These are phyloP conservation scores for Drosophila miranda DNA, from an alignment of 1,140 invertebrate genomes.

Conservation along the genomic window DNA sequence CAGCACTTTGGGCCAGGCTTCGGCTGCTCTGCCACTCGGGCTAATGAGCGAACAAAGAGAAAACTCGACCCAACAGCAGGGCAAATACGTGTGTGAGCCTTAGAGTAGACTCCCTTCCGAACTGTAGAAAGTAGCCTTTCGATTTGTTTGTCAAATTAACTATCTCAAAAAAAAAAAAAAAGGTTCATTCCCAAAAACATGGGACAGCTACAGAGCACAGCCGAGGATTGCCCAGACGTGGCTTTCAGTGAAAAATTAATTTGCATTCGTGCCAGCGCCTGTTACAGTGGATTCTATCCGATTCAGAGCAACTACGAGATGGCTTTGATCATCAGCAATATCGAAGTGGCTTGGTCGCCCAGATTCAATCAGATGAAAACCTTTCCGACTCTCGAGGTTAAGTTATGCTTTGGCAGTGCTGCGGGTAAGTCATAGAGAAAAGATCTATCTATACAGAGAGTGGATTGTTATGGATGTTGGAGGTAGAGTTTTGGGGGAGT, in stretches of 20 bases:
- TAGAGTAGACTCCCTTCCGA: background rate
- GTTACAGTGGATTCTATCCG: constrained; percentile 10
- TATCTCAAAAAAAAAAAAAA: constrained; percentile 9
- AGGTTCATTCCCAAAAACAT: constrained; percentile 8
- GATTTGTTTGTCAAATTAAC: constrained; percentile 52
- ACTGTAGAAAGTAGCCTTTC: constrained; percentile 19
- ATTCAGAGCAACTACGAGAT: constrained; percentile 23
- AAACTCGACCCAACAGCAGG: background rate
- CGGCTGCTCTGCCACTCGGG: constrained; percentile 16
- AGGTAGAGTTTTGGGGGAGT: no score
- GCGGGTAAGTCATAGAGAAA: constrained; percentile 31
- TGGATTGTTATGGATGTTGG: no score
- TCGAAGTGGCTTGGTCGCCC: constrained; percentile 40
- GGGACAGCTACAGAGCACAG: constrained; percentile 39
- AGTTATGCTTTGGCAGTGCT: constrained; percentile 38
- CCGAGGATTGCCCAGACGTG: constrained; percentile 29
- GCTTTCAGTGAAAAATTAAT: constrained; percentile 34
- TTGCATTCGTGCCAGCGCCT: constrained; percentile 30
- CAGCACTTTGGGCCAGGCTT: constrained; percentile 42
- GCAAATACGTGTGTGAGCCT: background rate
- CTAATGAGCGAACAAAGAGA: constrained; percentile 57
- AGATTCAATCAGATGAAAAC: constrained; percentile 10
- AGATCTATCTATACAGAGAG: no score
- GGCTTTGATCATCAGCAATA: constrained; percentile 18
- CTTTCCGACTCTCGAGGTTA: constrained; percentile 18